A percentile compares a stretch with the other conserved stretches of the same genome.
phyloP scores from a whole-genome alignment of 2,797 vertebrate species.

The Tachyglossus aculeatus region DNA sequence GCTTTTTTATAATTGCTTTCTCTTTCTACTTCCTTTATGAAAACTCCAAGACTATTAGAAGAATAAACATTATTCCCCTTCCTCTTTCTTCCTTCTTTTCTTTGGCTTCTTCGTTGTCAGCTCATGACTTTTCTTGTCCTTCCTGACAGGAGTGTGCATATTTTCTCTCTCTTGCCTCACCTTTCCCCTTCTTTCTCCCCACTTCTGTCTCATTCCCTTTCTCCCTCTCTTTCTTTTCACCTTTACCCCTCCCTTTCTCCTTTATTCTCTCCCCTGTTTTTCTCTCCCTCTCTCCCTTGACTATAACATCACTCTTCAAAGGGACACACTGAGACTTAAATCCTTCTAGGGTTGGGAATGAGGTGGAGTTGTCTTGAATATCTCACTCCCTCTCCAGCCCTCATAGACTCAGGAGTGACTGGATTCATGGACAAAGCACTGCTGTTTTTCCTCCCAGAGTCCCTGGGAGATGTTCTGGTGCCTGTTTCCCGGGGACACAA shows the following conservation, averaged over 20 bases:
- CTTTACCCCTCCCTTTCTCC: background rate
- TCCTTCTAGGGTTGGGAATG: background rate
- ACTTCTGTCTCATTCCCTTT: background rate
- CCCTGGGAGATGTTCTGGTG: too few species aligned
- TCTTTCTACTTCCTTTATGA: too few species aligned
- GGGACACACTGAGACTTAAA: rapidly evolving
- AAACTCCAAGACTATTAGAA: too few species aligned
- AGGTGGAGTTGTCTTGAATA: too few species aligned
- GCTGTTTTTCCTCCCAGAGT: background rate
- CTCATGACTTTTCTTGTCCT: background rate
- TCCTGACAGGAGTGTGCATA: background rate
- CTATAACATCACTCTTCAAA: background rate
- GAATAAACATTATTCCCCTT: too few species aligned
- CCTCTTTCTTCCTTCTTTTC: background rate
- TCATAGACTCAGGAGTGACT: too few species aligned
- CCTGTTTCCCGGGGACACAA: too few species aligned
- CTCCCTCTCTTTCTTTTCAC: background rate
- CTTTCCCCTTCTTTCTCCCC: background rate
- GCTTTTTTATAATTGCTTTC: too few species aligned
- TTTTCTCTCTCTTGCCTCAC: background rate
- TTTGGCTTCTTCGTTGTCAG: background rate
- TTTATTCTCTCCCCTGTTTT: background rate
- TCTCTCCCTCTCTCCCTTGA: background rate
- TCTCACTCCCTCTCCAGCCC: too few species aligned
- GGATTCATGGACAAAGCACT: too few species aligned